Evolutionary conservation across 2,797 vertebrate genomes (phyloP).

Genomic region (Sebastes nivosus): DNA sequence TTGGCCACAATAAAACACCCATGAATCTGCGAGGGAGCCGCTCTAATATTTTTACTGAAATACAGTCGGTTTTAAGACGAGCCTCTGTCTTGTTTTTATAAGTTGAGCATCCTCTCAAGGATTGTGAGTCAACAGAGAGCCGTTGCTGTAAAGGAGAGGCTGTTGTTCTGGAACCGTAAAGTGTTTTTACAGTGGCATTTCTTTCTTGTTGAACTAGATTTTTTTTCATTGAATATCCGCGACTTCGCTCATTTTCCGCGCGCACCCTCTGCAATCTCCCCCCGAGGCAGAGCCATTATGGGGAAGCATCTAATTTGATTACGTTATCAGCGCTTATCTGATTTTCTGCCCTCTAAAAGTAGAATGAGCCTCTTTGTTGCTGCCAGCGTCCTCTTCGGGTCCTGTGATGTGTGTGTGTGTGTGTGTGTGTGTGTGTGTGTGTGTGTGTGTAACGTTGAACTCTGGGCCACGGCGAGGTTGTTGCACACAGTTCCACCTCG

Average conservation of each 20-base stretch:
- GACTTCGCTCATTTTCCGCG: constrained; percentile 42
- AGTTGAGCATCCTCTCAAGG: constrained; percentile 35
- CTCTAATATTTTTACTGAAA: constrained; percentile 11
- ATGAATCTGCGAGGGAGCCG: neutral
- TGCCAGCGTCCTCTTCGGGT: constrained; percentile 28
- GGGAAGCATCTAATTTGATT: constrained; percentile 72
- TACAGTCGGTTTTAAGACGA: constrained; percentile 17
- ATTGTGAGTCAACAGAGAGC: constrained; percentile 58
- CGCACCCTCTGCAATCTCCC: constrained; percentile 40
- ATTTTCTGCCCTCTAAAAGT: constrained; percentile 58
- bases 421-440: constrained; percentile 10
- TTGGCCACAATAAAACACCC: constrained; percentile 5
- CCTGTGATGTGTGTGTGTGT: constrained; percentile 29
- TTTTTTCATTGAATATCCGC: constrained; percentile 37
- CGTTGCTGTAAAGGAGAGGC: constrained; percentile 13
- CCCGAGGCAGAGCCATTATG: constrained; percentile 59
- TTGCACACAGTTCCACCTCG: constrained; percentile 40
- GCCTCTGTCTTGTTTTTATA: constrained; percentile 44
- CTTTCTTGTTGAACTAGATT: constrained; percentile 10
- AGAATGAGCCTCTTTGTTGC: constrained; percentile 54
- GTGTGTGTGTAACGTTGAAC: constrained; percentile 52
- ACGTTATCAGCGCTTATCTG: constrained; percentile 66
- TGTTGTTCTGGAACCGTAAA: constrained; percentile 31
- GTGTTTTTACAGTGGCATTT: constrained; percentile 6
- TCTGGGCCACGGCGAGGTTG: constrained; percentile 43